Conservation (phyloP, 53 echinoderm and acorn worm species). For the Stichopus horrens region DNA sequence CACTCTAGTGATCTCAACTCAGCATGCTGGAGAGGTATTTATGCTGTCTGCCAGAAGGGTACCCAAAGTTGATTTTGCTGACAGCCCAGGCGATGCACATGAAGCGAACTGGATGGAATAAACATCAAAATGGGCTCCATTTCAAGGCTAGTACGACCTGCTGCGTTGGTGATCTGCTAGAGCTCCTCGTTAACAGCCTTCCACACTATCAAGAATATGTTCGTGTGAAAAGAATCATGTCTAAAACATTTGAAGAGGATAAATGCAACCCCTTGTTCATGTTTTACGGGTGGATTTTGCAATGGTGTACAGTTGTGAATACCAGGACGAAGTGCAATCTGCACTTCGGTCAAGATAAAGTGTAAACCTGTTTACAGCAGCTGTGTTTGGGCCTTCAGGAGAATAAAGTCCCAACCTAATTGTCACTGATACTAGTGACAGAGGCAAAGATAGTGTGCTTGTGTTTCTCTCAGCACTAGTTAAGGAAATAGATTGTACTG, state of each 20-base stretch:
- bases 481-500: background rate
- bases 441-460: constrained; percentile 42
- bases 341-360: constrained; percentile 26
- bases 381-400: background rate
- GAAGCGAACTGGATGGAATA: background rate
- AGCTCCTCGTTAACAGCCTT: background rate
- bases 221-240: background rate
- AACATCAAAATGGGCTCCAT: background rate
- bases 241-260: constrained; percentile 8
- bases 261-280: background rate
- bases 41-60: background rate
- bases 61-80: background rate
- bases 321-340: constrained; percentile 48
- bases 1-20: background rate
- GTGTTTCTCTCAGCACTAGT: constrained; percentile 20
- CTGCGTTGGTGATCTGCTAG: background rate
- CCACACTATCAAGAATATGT: too few relatives aligned
- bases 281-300: constrained; percentile 46
- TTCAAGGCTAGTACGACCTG: background rate
- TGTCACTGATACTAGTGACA: constrained; percentile 40
- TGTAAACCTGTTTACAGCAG: constrained; percentile 21
- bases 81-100: background rate
- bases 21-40: background rate
- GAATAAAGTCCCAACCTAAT: constrained; percentile 39
- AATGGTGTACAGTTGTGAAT: constrained; percentile 52